A percentile compares a stretch with the other conserved stretches of the same genome.
These are phyloP conservation scores for Distichodus sexfasciatus DNA, from an alignment of 2,797 vertebrate genomes.

Conservation along the genomic window DNA sequence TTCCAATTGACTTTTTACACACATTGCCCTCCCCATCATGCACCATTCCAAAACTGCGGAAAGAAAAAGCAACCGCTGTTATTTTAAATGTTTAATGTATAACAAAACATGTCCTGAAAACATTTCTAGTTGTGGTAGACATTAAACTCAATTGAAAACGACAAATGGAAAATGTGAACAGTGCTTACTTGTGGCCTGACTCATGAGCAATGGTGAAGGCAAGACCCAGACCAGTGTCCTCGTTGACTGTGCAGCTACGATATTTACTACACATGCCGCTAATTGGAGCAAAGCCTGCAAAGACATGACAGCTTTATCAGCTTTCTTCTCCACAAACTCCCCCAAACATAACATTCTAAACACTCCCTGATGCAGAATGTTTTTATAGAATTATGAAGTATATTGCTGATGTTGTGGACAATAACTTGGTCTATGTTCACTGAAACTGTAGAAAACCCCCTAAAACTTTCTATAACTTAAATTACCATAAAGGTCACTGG, in stretches of 20 bases:
- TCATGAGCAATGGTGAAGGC: slow-evolving; percentile 92
- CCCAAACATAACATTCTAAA: no score
- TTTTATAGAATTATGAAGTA: no score
- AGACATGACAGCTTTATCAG: not conserved
- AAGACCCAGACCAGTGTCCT: slow-evolving; percentile 86
- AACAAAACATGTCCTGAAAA: not conserved
- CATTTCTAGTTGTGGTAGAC: no score
- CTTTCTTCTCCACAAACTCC: no score
- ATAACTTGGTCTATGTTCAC: no score
- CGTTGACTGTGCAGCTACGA: slow-evolving; percentile 88
- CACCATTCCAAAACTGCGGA: slow-evolving; percentile 87
- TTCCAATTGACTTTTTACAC: slow-evolving; percentile 89
- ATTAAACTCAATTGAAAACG: not conserved
- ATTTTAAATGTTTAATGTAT: not conserved
- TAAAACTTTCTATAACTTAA: no score
- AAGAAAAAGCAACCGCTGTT: not conserved
- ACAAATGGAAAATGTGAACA: not conserved
- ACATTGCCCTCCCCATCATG: slow-evolving; percentile 92
- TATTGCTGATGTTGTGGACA: no score
- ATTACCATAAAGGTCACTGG: no score
- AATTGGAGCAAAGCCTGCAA: slow-evolving; percentile 85
- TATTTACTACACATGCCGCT: slow-evolving; percentile 93
- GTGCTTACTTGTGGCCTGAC: slow-evolving; percentile 88
- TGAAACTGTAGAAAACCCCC: no score
- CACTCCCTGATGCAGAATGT: no score